Percentiles rank a stretch among this genome's conserved stretches.
phyloP scores from a whole-genome alignment of 2,888 invertebrate genomes.

The Lypha dubia region DNA sequence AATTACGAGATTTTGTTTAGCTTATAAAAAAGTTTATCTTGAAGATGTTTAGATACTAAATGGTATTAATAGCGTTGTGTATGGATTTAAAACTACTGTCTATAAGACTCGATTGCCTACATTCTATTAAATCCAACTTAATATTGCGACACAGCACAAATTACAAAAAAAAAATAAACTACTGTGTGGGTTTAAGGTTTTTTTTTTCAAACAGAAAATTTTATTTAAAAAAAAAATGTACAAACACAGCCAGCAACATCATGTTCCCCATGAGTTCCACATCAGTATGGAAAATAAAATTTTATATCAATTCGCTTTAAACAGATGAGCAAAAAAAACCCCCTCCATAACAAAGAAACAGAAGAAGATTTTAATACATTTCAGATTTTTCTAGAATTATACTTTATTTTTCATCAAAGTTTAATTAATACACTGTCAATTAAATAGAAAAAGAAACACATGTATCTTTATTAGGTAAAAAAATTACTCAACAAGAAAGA shows the following conservation, averaged over 20 bases:
- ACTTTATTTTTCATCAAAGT: background rate
- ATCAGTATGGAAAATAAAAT: background rate
- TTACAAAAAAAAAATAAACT: constrained; percentile 4
- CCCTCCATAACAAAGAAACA: background rate
- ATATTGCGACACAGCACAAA: background rate
- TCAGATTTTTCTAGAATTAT: background rate
- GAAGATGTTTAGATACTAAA: constrained; percentile 6
- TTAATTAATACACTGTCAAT: constrained; percentile 46
- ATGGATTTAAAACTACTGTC: constrained; percentile 25
- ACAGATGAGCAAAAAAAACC: background rate
- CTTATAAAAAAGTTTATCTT: constrained; percentile 16
- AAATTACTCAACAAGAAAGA: constrained; percentile 13
- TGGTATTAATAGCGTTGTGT: constrained; percentile 17
- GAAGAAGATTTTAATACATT: constrained; percentile 39
- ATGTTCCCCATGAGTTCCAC: background rate
- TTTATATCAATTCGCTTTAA: constrained; percentile 1
- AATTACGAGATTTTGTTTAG: background rate
- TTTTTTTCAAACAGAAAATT: constrained; percentile 17
- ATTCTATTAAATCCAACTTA: constrained; percentile 21
- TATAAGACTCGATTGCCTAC: constrained; percentile 27
- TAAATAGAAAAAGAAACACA: background rate
- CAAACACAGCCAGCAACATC: background rate
- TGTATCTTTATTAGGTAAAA: constrained; percentile 44
- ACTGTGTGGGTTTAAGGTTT: constrained; percentile 23
- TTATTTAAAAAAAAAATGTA: background rate